Conservation (phyloP, 2,888 invertebrate genomes). For the Luffia ferchaultella region DNA sequence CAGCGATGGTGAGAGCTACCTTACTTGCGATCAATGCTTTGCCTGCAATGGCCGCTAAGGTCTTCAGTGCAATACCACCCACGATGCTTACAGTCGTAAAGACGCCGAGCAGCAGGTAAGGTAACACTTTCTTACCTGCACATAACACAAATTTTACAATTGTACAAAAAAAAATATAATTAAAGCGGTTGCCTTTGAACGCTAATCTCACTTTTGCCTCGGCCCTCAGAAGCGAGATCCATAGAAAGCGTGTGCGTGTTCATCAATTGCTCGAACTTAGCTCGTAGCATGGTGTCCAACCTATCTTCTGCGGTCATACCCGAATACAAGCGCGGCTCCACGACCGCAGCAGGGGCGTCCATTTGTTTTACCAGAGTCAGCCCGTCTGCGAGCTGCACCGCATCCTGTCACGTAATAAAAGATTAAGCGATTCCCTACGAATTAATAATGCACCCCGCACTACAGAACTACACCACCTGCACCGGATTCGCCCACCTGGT, state of each 20-base stretch:
- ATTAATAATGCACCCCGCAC: conserved; percentile 4
- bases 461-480: conserved; percentile 15
- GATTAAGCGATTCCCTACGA: conserved; percentile 24
- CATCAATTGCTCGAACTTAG: conserved; percentile 67
- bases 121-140: conserved; percentile 62
- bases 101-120: conserved; percentile 68
- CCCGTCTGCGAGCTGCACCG: conserved; percentile 68
- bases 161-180: not conserved
- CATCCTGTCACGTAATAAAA: conserved; percentile 55
- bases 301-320: conserved; percentile 65
- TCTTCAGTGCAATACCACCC: conserved; percentile 74
- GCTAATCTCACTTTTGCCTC: conserved; percentile 47
- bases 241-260: conserved; percentile 71
- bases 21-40: conserved; percentile 78
- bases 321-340: conserved; percentile 66
- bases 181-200: not conserved
- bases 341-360: conserved; percentile 54
- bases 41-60: conserved; percentile 73
- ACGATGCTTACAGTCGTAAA: conserved; percentile 73
- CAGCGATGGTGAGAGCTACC: conserved; percentile 75
- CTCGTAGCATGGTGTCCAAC: conserved; percentile 55
- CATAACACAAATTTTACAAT: not conserved
- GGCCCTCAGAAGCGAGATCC: conserved; percentile 64
- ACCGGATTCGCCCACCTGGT: conserved; percentile 48
- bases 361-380: conserved; percentile 67